Evolutionary conservation across 2,113 vertebrate species (phyloP).

Genomic region (Panurus biarmicus): DNA sequence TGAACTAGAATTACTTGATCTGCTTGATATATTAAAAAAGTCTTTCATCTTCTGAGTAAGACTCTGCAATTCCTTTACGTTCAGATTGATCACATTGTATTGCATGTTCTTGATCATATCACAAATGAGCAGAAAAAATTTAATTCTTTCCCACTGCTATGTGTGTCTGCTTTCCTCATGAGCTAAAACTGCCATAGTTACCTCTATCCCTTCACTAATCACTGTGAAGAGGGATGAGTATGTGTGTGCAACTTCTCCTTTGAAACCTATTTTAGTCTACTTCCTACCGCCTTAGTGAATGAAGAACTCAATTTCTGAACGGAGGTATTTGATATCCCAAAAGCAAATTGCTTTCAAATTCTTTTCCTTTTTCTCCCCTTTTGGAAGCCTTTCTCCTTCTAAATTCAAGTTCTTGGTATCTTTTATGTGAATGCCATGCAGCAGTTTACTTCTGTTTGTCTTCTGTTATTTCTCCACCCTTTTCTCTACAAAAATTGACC

Average conservation of each 20-base stretch:
- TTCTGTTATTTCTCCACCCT: not conserved
- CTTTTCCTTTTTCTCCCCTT: not conserved
- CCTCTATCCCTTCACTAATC: not conserved
- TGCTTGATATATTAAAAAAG: not conserved
- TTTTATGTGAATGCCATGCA: not conserved
- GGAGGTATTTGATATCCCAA: not conserved
- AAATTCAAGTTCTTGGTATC: not conserved
- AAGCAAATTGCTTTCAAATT: not conserved
- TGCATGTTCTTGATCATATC: not conserved
- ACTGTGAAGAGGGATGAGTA: not conserved
- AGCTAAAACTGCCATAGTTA: not conserved
- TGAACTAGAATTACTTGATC: not conserved
- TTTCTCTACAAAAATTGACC: not conserved
- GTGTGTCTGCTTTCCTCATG: not conserved
- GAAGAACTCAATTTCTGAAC: not conserved
- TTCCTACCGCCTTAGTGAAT: not conserved
- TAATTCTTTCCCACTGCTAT: rapidly evolving
- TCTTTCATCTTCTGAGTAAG: not conserved
- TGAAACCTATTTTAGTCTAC: not conserved
- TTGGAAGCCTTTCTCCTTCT: not conserved
- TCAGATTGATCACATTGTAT: not conserved
- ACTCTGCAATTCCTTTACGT: not conserved
- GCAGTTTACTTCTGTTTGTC: not conserved
- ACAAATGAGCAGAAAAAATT: not conserved
- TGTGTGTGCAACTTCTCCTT: not conserved